phyloP scores from a whole-genome alignment of 2,113 vertebrate species.

The Centropus unirufus region DNA sequence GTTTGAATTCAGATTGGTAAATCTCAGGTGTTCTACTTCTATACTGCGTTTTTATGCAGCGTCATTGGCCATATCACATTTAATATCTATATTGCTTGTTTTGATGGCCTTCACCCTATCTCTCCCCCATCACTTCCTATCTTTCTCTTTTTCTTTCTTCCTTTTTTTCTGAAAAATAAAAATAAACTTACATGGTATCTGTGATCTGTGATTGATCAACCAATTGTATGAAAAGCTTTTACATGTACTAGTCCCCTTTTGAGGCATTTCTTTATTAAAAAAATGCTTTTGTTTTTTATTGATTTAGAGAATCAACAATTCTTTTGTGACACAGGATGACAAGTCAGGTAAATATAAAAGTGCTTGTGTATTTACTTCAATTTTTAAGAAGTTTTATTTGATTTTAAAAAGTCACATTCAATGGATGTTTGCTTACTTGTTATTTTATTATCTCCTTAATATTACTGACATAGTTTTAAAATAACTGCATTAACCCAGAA shows the following conservation, averaged over 20 bases:
- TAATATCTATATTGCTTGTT: neutral
- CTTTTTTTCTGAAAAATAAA: neutral
- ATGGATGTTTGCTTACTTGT: neutral
- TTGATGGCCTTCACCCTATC: neutral
- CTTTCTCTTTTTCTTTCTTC: neutral
- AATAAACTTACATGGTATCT: too few species aligned
- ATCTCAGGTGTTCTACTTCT: neutral
- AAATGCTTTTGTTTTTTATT: neutral
- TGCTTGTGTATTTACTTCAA: neutral
- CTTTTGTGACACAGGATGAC: neutral
- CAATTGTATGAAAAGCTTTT: neutral
- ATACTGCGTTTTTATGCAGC: neutral
- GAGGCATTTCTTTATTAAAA: neutral
- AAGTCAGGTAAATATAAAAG: neutral
- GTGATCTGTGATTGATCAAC: neutral
- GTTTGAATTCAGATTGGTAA: neutral
- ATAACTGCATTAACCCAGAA: neutral
- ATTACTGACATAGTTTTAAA: neutral
- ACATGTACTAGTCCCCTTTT: neutral
- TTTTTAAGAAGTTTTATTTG: neutral
- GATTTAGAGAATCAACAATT: neutral
- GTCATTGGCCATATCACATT: neutral
- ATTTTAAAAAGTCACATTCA: neutral
- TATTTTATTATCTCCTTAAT: neutral
- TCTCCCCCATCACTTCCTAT: accelerated